Base-by-base conservation (phyloP, 1,140 invertebrate species). In the Anoplolepis gracilipes region DNA sequence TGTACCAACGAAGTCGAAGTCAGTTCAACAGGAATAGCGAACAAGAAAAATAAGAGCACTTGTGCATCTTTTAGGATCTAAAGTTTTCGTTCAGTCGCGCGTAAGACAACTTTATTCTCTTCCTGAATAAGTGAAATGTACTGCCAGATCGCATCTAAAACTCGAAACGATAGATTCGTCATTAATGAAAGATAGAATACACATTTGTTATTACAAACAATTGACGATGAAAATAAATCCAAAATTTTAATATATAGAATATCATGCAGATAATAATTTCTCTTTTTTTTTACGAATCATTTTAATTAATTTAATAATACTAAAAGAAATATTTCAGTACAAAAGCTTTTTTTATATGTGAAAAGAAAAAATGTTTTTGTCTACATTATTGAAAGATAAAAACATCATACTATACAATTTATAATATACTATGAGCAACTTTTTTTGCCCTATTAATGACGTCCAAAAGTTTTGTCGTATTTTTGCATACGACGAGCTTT, bases 11-110 rank as follows among this genome's bases (percentile, higher is more conserved):
- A 82, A 73, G 53, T 59, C 67, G 55, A 79, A 79, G 62, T 39
- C 62, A 67, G 77, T 82, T 82, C 13, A 61, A 42, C 53, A 61
- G 61, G 67, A 73, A 72, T 59, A 73, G 42, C 49, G 13, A 84
- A 55, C 33, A 30, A 70, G 39, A 61, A 33, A 55, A 42, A 46
- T 25, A 53, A 64, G 33, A 86, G 42, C n/a, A n/a, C 25, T 55
- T 33, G 53, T 82, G 78, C 78, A 73, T 82, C 67, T 82, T 82
- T 73, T 82, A 82, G 73, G 36, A 59, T 39, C n/a, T 55, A 42
- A 73, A 82, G 67, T 73, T 82, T 61, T 59, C 67, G 67, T 82
- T 39, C 61, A 42, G 30, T 65, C 78, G 13, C 46, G 46, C 46
- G 67, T 82, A 73, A 36, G 67, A n/a, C 19, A 79, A 82, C 67